phyloP scores from a whole-genome alignment of 1,140 invertebrate genomes.

The Pararge aegeria region DNA sequence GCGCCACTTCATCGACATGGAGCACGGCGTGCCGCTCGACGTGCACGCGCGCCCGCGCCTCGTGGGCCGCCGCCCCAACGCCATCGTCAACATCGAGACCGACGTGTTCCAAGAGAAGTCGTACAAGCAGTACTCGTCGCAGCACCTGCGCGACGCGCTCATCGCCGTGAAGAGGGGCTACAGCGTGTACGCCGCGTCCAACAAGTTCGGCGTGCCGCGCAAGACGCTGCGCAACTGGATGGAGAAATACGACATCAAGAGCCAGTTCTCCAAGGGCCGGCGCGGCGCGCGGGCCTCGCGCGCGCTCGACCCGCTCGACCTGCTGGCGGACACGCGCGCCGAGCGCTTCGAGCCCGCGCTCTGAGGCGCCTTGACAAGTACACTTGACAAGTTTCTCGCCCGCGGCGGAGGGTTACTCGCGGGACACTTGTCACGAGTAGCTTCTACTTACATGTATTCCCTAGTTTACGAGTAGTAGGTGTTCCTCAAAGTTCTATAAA shows the following conservation, averaged over 20 bases:
- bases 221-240: conserved; percentile 77
- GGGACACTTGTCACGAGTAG: too few relatives aligned
- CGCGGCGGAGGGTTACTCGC: too few relatives aligned
- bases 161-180: conserved; percentile 74
- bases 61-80: conserved; percentile 57
- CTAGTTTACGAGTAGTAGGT: too few relatives aligned
- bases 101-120: conserved; percentile 74
- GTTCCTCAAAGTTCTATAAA: too few relatives aligned
- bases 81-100: conserved; percentile 68
- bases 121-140: conserved; percentile 74
- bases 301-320: conserved; percentile 56
- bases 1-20: conserved; percentile 66
- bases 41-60: conserved; percentile 64
- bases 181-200: conserved; percentile 74
- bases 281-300: conserved; percentile 46
- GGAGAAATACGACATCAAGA: conserved; percentile 78
- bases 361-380: conserved; percentile 3
- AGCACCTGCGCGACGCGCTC: conserved; percentile 66
- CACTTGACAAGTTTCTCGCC: too few relatives aligned
- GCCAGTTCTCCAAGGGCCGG: conserved; percentile 73
- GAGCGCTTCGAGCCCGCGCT: conserved; percentile 48
- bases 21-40: conserved; percentile 62
- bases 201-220: conserved; percentile 72
- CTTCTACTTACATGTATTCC: too few relatives aligned
- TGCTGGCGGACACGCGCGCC: conserved; percentile 49